Evolutionary conservation across 1,140 invertebrate species (phyloP), one percentile per base, ranked within the genome.

Genomic region (Drosophila lacertosa): DNA sequence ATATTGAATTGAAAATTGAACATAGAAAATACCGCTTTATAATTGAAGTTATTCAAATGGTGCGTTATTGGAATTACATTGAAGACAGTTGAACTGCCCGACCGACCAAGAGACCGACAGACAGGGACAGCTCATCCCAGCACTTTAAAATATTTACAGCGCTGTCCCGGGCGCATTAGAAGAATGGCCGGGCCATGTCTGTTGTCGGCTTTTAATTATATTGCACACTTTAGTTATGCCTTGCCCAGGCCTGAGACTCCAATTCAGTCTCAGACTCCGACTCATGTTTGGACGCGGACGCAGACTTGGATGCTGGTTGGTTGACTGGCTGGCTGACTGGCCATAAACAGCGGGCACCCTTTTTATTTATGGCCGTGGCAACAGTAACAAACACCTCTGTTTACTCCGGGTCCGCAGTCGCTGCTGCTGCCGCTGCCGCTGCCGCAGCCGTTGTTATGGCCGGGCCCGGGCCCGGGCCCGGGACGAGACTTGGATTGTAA

Each of bases 181-280:
- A 77, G 83, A 89, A 77, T 70, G 63, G 58, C 54, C 60, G 63
- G 22, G 18, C 53, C 68, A 74, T 66, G 65, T 60, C 84, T 74
- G 60, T 89, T 89, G 86, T 89, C 86, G 86, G 86, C 86, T 89
- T 89, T 89, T 89, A 89, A 86, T 89, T 89, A 89, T 89, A 89
- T 89, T 89, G 86, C 86, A 89, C 86, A 82, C 80, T 89, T 89
- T 89, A 86, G 86, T 71, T 65, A 88, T 82, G 81, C 73, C 60
- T 51, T 60, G 55, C 55, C 79, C 70, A 75, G 57, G 78, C 54
- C 76, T 65, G 79, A 74, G 62, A 79, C 75, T 75, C 71, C 73
- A 59, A 75, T 47, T 55, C 48, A 51, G 40, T 33, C 40, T 37
- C 44, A 18, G 15, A 58, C n/a, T 77, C 24, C 24, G 22, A 44